Conservation (phyloP, 2,888 invertebrate species). For the Tetrapedia diversipes region DNA sequence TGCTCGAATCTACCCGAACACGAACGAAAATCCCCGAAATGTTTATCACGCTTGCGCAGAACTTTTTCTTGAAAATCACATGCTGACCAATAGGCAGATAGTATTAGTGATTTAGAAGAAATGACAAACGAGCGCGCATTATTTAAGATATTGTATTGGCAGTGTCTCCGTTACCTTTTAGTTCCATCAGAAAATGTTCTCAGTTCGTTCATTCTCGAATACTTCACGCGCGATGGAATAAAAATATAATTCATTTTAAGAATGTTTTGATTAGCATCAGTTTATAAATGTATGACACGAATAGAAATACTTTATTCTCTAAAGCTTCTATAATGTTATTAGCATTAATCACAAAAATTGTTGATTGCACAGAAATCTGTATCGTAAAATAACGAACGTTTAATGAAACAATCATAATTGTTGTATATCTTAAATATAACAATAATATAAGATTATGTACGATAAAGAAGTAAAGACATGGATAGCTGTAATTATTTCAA, state of each 20-base stretch:
- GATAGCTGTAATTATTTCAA: conserved; percentile 6
- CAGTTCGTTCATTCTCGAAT: neutral
- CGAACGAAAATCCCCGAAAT: conserved; percentile 54
- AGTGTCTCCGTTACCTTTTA: neutral
- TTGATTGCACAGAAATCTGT: neutral
- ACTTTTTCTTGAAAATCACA: conserved; percentile 85
- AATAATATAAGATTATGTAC: conserved; percentile 13
- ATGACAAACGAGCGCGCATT: no score
- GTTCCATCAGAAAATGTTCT: neutral
- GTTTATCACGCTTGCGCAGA: conserved; percentile 8
- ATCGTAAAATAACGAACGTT: neutral
- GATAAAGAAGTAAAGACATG: conserved; percentile 4
- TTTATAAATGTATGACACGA: neutral
- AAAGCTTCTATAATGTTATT: neutral
- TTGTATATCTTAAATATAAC: conserved; percentile 7
- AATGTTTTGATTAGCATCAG: neutral
- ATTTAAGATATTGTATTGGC: neutral
- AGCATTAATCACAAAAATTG: neutral
- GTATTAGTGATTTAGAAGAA: neutral
- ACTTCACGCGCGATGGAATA: neutral
- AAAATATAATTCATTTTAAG: neutral
- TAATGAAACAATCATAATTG: no score
- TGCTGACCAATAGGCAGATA: conserved; percentile 23
- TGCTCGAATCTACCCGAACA: conserved; percentile 60
- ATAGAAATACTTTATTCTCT: neutral